Evolutionary conservation across 2,113 vertebrate species (phyloP).

Genomic region (Platichthys stellatus): DNA sequence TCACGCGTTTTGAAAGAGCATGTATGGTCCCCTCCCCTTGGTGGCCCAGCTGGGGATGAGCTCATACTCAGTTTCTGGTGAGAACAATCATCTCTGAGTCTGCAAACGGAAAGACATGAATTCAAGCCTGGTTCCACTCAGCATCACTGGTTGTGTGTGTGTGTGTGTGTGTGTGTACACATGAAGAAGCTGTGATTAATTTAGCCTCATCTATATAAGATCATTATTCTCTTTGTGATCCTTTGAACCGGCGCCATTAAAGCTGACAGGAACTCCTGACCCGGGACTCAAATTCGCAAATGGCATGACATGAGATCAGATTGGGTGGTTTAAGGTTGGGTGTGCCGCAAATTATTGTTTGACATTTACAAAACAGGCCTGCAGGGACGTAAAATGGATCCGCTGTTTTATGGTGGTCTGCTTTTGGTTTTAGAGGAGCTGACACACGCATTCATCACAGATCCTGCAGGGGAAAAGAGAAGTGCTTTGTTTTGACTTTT

Average conservation of each 20-base stretch:
- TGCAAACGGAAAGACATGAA: neutral
- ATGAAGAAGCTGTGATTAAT: conserved; percentile 24
- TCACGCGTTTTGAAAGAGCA: conserved; percentile 10
- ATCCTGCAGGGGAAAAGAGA: conserved; percentile 13
- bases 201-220: neutral
- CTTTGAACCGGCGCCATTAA: conserved; percentile 6
- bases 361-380: conserved; percentile 3
- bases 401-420: conserved; percentile 11
- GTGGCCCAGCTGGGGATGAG: conserved; percentile 66
- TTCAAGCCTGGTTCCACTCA: conserved; percentile 42
- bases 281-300: neutral
- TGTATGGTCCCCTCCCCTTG: conserved; percentile 1
- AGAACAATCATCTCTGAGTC: conserved; percentile 21
- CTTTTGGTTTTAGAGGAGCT: conserved; percentile 10
- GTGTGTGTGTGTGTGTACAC: neutral
- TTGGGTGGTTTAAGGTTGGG: conserved; percentile 1
- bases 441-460: conserved; percentile 7
- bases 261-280: conserved; percentile 20
- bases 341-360: conserved; percentile 11
- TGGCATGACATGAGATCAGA: neutral
- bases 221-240: neutral
- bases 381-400: conserved; percentile 20
- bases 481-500: conserved; percentile 5
- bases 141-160: neutral
- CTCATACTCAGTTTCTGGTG: conserved; percentile 60